These are phyloP conservation scores for Zele albiditarsus DNA, from an alignment of 2,888 invertebrate species.

Conservation along the genomic window DNA sequence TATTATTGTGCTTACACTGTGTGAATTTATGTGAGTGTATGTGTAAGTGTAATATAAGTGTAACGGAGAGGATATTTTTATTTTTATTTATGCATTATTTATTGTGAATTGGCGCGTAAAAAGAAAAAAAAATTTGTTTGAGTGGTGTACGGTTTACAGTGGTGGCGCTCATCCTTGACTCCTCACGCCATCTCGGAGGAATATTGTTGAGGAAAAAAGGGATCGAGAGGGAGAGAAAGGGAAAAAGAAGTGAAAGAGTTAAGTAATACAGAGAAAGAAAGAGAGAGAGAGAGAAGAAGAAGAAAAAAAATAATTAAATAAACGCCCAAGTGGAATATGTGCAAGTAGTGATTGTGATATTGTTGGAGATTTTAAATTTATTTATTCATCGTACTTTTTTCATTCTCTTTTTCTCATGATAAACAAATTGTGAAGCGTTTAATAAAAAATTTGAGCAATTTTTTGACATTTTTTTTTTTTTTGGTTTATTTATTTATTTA, in stretches of 20 bases:
- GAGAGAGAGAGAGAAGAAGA: background rate
- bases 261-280: background rate
- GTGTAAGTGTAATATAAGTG: no score
- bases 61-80: no score
- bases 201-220: background rate
- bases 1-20: no score
- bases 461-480: background rate
- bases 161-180: background rate
- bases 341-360: slow-evolving; percentile 6
- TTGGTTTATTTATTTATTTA: background rate
- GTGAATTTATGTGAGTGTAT: no score
- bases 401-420: background rate
- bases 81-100: no score
- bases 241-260: background rate
- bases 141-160: background rate
- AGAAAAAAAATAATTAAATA: background rate
- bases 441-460: background rate
- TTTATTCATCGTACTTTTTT: background rate
- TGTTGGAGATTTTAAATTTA: slow-evolving; percentile 19
- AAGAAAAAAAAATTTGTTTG: background rate
- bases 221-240: background rate
- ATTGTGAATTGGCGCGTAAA: no score
- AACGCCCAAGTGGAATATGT: background rate
- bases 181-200: background rate
- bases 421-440: background rate